Base-by-base conservation (phyloP, 1,140 invertebrate species). In the Hylaeus anthracinus region DNA sequence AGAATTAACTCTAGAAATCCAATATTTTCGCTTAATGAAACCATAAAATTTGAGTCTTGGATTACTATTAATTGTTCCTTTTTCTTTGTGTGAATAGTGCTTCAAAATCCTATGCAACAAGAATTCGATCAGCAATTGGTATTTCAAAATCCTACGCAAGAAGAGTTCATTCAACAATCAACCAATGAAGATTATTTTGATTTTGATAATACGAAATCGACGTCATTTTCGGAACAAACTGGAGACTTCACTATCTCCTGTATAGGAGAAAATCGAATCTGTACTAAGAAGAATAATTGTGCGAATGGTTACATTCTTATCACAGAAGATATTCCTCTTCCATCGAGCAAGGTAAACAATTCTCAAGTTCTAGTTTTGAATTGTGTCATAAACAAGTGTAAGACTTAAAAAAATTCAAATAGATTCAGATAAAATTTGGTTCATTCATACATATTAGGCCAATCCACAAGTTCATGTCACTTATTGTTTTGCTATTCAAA, bases 241-340 rank as follows among this genome's bases (percentile, higher is more conserved):
- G 2, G 9, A n/a, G 77, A 61, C 15, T 76, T 87, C 48, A 82
- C 72, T 1, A 55, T 86, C 6, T 82, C 65, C 39, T 87, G 86
- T 41, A 72, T 9, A 5, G 86, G 85, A n/a, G 14, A 60, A n/a
- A 69, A 86, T 2, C 76, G 65, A 63, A 55, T 84, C 5, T 87
- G 86, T 15, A 65, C 56, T 0, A n/a, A 37, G n/a, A 86, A 67
- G 45, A 53, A 63, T 9, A 4, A 76, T 26, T 87, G 86, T 26
- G 3, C 82, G 14, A 43, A 84, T 45, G 86, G 86, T 14, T 86
- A 81, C n/a, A 65, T 86, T 26, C 45, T 60, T 9, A 37, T 55
- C 0, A 1, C 48, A 9, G 72, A 86, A 9, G 63, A 63, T 67
- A 69, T 45, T 10, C 48, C 60, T 63, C 64, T 67, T 1, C 12